These are phyloP conservation scores for Incurvaria masculella DNA, from an alignment of 2,888 invertebrate species.

Conservation along the genomic window DNA sequence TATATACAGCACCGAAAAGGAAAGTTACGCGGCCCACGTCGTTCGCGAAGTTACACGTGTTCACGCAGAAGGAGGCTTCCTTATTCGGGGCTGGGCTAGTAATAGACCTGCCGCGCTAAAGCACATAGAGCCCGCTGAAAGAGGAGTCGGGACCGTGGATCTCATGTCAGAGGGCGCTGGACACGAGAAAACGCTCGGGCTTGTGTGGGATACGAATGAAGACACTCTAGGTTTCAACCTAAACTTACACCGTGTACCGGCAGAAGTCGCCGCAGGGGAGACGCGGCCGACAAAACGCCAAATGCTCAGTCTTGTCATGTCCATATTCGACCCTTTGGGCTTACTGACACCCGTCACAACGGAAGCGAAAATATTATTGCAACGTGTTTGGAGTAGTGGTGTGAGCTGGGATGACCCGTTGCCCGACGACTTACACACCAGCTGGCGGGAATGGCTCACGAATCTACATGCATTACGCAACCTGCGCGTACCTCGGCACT, in stretches of 20 bases:
- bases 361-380: neutral
- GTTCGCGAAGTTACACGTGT: neutral
- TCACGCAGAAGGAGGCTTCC: too few species aligned
- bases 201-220: neutral
- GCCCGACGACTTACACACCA: neutral
- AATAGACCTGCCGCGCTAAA: too few species aligned
- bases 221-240: conserved; percentile 1
- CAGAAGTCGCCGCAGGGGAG: neutral
- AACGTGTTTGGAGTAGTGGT: neutral
- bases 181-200: neutral
- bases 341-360: neutral
- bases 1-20: conserved; percentile 5
- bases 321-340: neutral
- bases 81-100: too few species aligned
- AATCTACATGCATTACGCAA: neutral
- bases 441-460: neutral
- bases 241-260: conserved; percentile 8
- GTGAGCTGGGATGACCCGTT: neutral
- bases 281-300: neutral
- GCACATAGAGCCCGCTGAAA: too few species aligned
- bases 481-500: neutral
- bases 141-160: too few species aligned
- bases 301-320: neutral
- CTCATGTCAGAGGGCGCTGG: too few species aligned
- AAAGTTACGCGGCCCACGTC: conserved; percentile 4